Conservation (phyloP, 2,113 vertebrate species). For the Phodopus roborovskii region DNA sequence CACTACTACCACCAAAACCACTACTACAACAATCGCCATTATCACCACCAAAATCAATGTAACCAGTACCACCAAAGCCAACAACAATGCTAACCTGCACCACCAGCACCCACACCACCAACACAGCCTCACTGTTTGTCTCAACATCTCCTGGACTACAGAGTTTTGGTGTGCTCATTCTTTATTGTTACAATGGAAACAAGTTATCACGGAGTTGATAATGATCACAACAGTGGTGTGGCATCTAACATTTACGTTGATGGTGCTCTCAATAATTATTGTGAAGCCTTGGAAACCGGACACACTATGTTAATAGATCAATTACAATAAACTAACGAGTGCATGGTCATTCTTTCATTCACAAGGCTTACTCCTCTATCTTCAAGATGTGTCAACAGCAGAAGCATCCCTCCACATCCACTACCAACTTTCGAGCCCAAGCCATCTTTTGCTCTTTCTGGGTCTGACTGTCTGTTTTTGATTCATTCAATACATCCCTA, state of each 20-base stretch:
- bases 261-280: neutral
- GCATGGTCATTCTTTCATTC: neutral
- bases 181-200: neutral
- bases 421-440: neutral
- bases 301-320: neutral
- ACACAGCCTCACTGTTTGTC: neutral
- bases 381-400: neutral
- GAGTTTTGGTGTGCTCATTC: neutral
- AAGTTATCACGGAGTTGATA: neutral
- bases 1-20: neutral
- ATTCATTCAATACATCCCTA: neutral
- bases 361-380: neutral
- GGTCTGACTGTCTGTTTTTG: neutral
- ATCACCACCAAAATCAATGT: neutral
- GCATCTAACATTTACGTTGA: neutral
- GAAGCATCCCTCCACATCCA: neutral
- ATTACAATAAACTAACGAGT: neutral
- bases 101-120: neutral
- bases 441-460: neutral
- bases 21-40: neutral
- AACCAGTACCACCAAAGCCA: neutral
- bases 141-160: no score
- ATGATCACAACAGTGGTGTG: neutral
- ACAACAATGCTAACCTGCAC: rapidly evolving
- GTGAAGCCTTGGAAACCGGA: neutral